Evolutionary conservation across 2,113 vertebrate species (phyloP).

Genomic region (Pomatostomus ruficeps): DNA sequence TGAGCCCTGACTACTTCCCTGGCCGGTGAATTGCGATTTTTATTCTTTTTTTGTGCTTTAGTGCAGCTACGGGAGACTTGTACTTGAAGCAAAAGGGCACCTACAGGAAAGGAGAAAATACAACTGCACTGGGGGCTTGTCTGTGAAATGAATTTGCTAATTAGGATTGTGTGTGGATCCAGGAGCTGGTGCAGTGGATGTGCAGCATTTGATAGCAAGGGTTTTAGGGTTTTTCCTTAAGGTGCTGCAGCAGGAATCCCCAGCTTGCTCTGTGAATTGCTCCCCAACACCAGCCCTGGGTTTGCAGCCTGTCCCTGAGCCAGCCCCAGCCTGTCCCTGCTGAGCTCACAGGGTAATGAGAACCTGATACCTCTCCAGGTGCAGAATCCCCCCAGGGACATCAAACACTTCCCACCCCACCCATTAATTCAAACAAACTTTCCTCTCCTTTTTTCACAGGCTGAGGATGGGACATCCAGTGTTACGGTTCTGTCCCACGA

Average conservation of each 20-base stretch:
- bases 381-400: neutral
- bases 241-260: neutral
- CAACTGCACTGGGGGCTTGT: neutral
- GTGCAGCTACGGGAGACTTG: neutral
- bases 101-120: neutral
- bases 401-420: neutral
- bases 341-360: neutral
- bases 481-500: conserved; percentile 80
- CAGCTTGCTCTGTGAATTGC: neutral
- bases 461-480: conserved; percentile 81
- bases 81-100: neutral
- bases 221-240: neutral
- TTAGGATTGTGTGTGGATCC: neutral
- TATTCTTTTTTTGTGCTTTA: neutral
- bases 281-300: neutral
- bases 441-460: conserved; percentile 64
- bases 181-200: neutral
- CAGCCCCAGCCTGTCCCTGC: neutral
- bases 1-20: neutral
- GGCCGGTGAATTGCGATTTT: neutral
- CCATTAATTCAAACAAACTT: neutral
- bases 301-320: neutral
- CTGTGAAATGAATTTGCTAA: neutral
- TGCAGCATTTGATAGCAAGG: neutral
- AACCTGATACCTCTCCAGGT: neutral